A percentile compares a stretch with the other conserved stretches of the same genome.
phyloP scores from a whole-genome alignment of 2,797 vertebrate genomes.

The Pantherophis vulpinus region DNA sequence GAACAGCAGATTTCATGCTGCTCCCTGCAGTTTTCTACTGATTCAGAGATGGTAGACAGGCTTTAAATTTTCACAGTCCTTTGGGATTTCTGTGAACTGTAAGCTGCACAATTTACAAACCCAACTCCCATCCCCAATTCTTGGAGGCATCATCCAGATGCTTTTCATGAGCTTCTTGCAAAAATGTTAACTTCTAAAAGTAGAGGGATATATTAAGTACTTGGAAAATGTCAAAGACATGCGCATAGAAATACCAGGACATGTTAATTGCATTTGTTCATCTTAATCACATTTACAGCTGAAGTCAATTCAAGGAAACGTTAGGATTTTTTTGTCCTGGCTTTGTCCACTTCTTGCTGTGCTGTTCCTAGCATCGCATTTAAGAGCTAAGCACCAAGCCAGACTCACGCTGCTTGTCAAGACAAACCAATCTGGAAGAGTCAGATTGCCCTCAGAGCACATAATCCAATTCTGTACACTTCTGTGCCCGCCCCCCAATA shows the following conservation, averaged over 20 bases:
- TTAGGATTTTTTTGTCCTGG: background rate
- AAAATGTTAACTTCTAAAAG: background rate
- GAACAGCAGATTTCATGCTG: background rate
- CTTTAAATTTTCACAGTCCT: background rate
- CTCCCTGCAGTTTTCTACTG: background rate
- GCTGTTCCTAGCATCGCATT: background rate
- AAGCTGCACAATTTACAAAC: background rate
- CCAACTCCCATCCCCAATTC: background rate
- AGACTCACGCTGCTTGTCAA: background rate
- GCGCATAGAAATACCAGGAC: background rate
- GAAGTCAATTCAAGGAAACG: background rate
- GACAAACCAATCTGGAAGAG: background rate
- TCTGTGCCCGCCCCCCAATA: background rate
- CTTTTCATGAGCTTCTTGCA: background rate
- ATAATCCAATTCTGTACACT: no score
- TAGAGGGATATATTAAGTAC: background rate
- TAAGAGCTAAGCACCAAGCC: background rate
- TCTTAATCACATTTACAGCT: background rate
- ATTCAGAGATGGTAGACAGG: background rate
- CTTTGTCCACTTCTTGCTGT: background rate
- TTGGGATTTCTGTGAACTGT: background rate
- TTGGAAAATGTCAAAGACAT: background rate
- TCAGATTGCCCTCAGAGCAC: background rate
- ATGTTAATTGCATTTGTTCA: background rate
- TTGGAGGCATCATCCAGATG: background rate